A percentile compares a stretch with the other conserved stretches of the same genome.
Conservation (phyloP, 2,888 invertebrate species). For the Bellardia pandia region DNA sequence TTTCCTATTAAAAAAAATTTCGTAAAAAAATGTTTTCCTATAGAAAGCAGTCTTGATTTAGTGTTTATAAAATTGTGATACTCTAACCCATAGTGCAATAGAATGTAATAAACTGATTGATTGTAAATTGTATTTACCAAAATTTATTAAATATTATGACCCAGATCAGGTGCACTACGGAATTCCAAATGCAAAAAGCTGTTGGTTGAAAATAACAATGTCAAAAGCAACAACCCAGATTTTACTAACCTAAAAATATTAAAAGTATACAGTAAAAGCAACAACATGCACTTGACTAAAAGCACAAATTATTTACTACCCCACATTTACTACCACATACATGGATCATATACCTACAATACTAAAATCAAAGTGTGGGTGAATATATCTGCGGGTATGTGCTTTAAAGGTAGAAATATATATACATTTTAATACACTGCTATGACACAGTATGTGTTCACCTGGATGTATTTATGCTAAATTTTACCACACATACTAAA, state of each 20-base stretch:
- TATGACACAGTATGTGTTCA: not conserved
- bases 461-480: not conserved
- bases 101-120: conserved; percentile 33
- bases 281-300: conserved; percentile 21
- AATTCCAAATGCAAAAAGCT: not conserved
- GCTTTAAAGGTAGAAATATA: not conserved
- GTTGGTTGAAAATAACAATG: conserved; percentile 12
- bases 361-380: not conserved
- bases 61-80: not conserved
- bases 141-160: conserved; percentile 39
- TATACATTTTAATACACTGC: not conserved
- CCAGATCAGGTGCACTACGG: not conserved
- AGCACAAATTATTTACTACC: conserved; percentile 33
- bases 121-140: conserved; percentile 11
- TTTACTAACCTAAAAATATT: conserved; percentile 32
- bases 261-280: conserved; percentile 23
- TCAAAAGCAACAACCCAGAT: conserved; percentile 50
- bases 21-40: too few relatives aligned
- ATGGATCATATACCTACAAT: not conserved
- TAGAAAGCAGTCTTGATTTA: too few relatives aligned
- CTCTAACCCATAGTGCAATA: not conserved
- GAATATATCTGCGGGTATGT: not conserved
- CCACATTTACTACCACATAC: not conserved
- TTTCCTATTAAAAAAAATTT: too few relatives aligned
- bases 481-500: not conserved